Conservation (phyloP, 2,113 vertebrate genomes). For the Ophiodon elongatus region DNA sequence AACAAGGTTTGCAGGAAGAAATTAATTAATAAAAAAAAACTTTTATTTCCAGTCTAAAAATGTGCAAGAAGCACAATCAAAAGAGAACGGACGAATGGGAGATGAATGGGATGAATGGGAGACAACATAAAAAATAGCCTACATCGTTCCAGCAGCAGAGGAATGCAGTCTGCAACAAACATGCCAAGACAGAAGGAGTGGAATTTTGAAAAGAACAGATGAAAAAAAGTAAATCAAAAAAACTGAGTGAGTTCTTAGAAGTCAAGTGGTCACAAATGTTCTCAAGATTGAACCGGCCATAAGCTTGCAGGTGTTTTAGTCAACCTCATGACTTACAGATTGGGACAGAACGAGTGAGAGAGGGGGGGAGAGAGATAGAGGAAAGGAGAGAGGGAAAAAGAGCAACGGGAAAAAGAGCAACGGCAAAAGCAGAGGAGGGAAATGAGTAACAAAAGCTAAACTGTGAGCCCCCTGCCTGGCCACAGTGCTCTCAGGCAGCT, state of each 20-base stretch:
- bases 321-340: constrained; percentile 51
- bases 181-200: neutral
- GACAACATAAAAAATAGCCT: neutral
- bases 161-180: neutral
- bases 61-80: neutral
- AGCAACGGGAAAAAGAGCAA: constrained; percentile 17
- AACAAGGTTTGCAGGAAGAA: neutral
- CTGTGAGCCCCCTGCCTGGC: constrained; percentile 70
- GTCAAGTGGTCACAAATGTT: constrained; percentile 59
- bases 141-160: neutral
- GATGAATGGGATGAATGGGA: neutral
- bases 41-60: constrained; percentile 28
- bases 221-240: constrained; percentile 17
- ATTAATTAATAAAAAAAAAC: neutral
- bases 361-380: constrained; percentile 3
- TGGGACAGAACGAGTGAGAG: constrained; percentile 20
- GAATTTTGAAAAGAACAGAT: constrained; percentile 1
- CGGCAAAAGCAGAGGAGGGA: constrained; percentile 46
- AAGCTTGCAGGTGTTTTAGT: constrained; percentile 57
- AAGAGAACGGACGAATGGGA: neutral
- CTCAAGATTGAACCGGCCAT: constrained; percentile 62
- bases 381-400: neutral
- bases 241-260: constrained; percentile 35
- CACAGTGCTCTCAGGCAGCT: constrained; percentile 71
- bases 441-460: constrained; percentile 70